Evolutionary conservation across 1,140 invertebrate genomes (phyloP), one percentile per base, ranked within the genome.

Genomic region (Papilio polyxenes): DNA sequence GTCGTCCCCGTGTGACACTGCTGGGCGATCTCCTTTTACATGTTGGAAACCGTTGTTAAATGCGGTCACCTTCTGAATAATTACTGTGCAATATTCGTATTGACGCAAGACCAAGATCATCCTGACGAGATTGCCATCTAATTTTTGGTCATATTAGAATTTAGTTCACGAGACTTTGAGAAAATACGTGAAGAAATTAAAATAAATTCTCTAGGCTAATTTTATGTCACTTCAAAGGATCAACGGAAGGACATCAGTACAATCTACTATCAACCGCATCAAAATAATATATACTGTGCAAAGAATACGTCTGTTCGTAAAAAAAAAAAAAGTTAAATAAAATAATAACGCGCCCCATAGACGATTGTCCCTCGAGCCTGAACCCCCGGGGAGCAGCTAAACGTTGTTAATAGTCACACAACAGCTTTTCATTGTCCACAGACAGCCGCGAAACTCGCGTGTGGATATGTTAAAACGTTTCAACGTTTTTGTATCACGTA

Each of bases 361-460:
- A 53, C 78, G 82, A 76, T 65, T 79, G 77, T 79, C 77, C 77
- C 82, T 23, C 69, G 59, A 81, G 62, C 53, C 59, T 20, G 76
- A 37, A 75, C 81, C 79, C 85, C 83, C 23, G 80, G 76, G 78
- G 82, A 56, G 75, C 75, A 48, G 59, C 81, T 86, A 86, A 86
- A 85, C 81, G 81, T 79, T 75, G 82, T 83, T 83, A 86, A 86
- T 86, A 81, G 82, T 78, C 83, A 77, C 80, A 82, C 80, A 82
- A 81, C 82, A 62, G 80, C 77, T 81, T 44, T 79, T 77, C 53
- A 85, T 83, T 85, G 83, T 85, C 49, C 82, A 17, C 20, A 37
- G 13, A 81, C 76, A 51, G 65, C 59, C 81, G 49, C 62, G 56
- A 48, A 82, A 72, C 80, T 69, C 72, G 53, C 48, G 15, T 49